These are phyloP conservation scores for Cheilosia variabilis DNA, from an alignment of 2,888 invertebrate genomes.

Conservation along the genomic window DNA sequence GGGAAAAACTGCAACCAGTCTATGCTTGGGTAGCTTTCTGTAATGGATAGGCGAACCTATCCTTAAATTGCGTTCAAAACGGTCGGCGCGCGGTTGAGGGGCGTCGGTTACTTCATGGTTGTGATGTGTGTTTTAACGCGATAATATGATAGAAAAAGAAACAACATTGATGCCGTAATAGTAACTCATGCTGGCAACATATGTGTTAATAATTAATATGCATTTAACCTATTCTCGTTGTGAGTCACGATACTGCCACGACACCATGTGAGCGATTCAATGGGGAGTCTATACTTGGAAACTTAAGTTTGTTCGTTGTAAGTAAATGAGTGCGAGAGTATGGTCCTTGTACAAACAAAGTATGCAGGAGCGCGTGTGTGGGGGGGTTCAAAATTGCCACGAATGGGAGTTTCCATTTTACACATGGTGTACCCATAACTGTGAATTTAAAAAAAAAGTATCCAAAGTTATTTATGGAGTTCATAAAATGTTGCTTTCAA, in stretches of 20 bases:
- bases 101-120: conserved; percentile 61
- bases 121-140: conserved; percentile 72
- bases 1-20: conserved; percentile 70
- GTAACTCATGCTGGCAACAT: conserved; percentile 52
- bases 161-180: conserved; percentile 44
- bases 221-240: conserved; percentile 66
- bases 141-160: conserved; percentile 70
- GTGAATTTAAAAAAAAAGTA: too few species aligned
- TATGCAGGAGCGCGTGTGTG: not conserved
- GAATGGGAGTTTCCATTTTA: not conserved
- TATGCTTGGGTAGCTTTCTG: conserved; percentile 23
- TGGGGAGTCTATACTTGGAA: conserved; percentile 9
- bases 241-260: conserved; percentile 49
- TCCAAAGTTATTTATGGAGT: too few species aligned
- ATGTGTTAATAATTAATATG: conserved; percentile 73
- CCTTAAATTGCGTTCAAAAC: conserved; percentile 47
- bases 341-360: conserved; percentile 4
- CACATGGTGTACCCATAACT: too few species aligned
- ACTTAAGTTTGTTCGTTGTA: conserved; percentile 15
- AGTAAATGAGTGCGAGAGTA: not conserved
- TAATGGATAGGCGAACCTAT: conserved; percentile 11
- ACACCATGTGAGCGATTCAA: conserved; percentile 31
- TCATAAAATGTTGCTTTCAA: too few species aligned
- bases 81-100: conserved; percentile 33
- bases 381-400: not conserved